A percentile compares a stretch with the other conserved stretches of the same genome.
Conservation (phyloP, 2,888 invertebrate species). For the Isoperla grammatica region DNA sequence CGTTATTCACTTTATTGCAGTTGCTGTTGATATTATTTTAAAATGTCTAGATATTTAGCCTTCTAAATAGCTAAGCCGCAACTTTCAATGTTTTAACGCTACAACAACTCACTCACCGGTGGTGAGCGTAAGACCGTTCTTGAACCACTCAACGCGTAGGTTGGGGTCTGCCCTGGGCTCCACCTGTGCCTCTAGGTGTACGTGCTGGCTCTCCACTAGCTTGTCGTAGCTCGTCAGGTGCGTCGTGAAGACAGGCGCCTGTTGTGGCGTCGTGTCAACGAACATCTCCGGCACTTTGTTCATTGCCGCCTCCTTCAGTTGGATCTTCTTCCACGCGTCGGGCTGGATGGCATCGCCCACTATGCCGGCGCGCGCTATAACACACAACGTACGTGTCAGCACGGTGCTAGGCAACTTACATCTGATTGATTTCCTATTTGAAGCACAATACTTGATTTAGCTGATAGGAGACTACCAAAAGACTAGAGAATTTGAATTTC, state of each 20-base stretch:
- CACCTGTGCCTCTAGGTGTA: slow-evolving; percentile 82
- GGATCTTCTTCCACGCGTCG: slow-evolving; percentile 88
- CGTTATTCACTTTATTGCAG: too few relatives aligned
- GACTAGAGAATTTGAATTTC: too few relatives aligned
- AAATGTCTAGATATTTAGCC: too few relatives aligned
- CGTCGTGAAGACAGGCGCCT: slow-evolving; percentile 93
- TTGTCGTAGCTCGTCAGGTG: slow-evolving; percentile 81
- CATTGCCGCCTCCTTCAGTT: slow-evolving; percentile 86
- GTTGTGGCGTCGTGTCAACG: slow-evolving; percentile 75
- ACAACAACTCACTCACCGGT: slow-evolving; percentile 63
- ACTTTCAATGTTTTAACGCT: too few relatives aligned
- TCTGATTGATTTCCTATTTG: too few relatives aligned
- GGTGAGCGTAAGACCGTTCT: slow-evolving; percentile 79
- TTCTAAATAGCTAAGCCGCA: too few relatives aligned
- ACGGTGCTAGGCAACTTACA: too few relatives aligned
- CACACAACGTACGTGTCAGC: slow-evolving; percentile 18
- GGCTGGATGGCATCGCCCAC: slow-evolving; percentile 81
- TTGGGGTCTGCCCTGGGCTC: slow-evolving; percentile 87
- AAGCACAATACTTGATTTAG: too few relatives aligned
- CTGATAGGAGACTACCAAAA: too few relatives aligned
- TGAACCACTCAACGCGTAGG: slow-evolving; percentile 85
- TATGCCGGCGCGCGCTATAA: slow-evolving; percentile 63
- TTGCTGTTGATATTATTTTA: too few relatives aligned
- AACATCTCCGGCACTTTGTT: slow-evolving; percentile 85
- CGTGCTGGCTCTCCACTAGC: slow-evolving; percentile 78